These are phyloP conservation scores for Mastomys natalensis DNA, from an alignment of 2,113 vertebrate species.

Conservation along the genomic window DNA sequence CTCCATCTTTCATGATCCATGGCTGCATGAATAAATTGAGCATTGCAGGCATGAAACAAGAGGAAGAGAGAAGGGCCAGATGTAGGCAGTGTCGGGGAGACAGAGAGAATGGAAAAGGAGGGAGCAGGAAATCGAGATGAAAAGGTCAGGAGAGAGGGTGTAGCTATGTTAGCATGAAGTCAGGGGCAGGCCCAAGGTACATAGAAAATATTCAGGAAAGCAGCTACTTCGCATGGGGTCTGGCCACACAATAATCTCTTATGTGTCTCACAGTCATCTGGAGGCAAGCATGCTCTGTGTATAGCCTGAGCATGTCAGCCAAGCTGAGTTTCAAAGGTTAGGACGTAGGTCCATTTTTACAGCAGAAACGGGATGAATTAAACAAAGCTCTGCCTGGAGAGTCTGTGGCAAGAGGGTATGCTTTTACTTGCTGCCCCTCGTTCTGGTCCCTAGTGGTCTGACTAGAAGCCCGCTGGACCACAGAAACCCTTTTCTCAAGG, in stretches of 20 bases:
- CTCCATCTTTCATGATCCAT: background rate
- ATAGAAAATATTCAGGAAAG: background rate
- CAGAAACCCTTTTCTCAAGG: background rate
- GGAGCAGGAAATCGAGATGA: background rate
- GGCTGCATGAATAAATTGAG: conserved; percentile 24
- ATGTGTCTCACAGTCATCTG: background rate
- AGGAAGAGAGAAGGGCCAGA: background rate
- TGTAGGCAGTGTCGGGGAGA: background rate
- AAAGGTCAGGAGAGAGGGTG: background rate
- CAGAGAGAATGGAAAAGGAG: background rate
- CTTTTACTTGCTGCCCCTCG: background rate
- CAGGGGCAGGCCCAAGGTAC: too few species aligned
- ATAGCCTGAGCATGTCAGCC: background rate
- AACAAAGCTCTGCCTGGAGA: conserved; percentile 24
- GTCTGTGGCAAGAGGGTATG: background rate
- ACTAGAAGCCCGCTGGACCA: background rate
- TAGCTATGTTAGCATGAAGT: background rate
- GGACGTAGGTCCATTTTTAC: conserved; percentile 19
- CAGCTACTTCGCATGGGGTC: background rate
- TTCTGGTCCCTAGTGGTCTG: background rate
- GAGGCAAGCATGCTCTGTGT: background rate
- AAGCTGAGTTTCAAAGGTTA: conserved; percentile 29
- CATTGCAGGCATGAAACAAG: background rate
- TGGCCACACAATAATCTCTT: background rate
- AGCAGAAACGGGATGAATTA: conserved; percentile 32